Base-by-base conservation (phyloP, 1,140 invertebrate species). In the Kradibia gibbosae region DNA sequence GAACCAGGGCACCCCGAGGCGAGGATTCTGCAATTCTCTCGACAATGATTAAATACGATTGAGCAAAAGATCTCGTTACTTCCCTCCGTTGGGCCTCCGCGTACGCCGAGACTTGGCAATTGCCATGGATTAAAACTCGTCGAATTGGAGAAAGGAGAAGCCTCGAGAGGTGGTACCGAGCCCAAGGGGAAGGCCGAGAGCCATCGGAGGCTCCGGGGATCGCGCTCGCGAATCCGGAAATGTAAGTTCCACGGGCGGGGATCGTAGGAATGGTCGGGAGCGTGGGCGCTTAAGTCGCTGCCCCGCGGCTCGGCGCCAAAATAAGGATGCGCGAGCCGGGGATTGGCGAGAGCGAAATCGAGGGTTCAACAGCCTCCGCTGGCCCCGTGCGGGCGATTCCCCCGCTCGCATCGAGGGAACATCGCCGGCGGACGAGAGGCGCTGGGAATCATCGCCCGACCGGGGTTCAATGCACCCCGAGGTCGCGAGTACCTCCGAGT, bases 401-500 rank as follows among this genome's bases (percentile, higher is more conserved):
- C 62, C 13, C 2, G n/a, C 36, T 39, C 20, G 7, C n/a, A 67
- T n/a, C 62, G 1, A 20, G 34, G n/a, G 8, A 39, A 39, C 4
- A 60, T n/a, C n/a, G n/a, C n/a, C n/a, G n/a, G n/a, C n/a, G n/a
- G n/a, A n/a, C 62, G 4, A 36, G 34, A 8, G 17, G 20, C 34
- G 2, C 11, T 67, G 62, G 15, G 20, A 67, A 67, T 8, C n/a
- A n/a, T n/a, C 17, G 34, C 20, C 17, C 34, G 62, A 39, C 62
- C 62, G 62, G 20, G 42, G 72, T 74, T 74, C 72, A 74, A 74
- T 45, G 72, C 50, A 34, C 72, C 31, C 0, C 10, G n/a, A 28
- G 71, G 50, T 17, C 50, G 50, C 13, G 22, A 11, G 50, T 3
- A 20, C 45, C 45, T 10, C 7, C 45, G 45, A 48, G 45, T 48